Evolutionary conservation across 1,140 invertebrate species (phyloP), one percentile per base, ranked within the genome.

Genomic region (Leptinotarsa texana): DNA sequence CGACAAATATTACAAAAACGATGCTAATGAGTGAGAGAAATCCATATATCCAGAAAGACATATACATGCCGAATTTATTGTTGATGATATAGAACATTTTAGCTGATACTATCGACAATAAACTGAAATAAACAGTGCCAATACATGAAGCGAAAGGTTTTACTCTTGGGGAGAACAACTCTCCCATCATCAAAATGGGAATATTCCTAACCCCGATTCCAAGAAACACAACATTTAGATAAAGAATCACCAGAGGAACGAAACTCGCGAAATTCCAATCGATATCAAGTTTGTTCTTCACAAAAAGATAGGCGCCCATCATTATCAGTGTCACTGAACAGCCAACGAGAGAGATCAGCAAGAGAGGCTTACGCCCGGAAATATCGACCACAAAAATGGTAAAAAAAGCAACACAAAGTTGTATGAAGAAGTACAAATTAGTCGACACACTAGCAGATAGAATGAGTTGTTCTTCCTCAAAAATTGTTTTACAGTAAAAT

Each of bases 401-500:
- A 65, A 90, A 79, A 3, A 88, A 86, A 0, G 91, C 89, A 0
- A 91, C 90, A 2, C 90, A 75, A 1, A 95, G 85, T 77, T 93
- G 92, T 3, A 92, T 87, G 1, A 85, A 80, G 51, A 90, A 91
- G 73, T 93, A 87, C 42, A 93, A 84, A 66, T 94, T 91, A 27
- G 82, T 63, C 17, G 69, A 75, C 51, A 73, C 27, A 18, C 75
- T 76, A 1, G 78, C 42, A 49, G 77, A 77, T 6, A 81, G 49
- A 24, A 76, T 85, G 2, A 87, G 87, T 66, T 89, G 88, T 15
- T 88, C 88, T 22, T 87, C 84, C 15, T 89, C 88, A 75, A 95
- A 90, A 76, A 95, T 93, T 67, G 91, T 90, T 74, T 93, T 91
- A 22, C 92, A 88, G 80, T 94, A 94, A 51, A 92, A 91, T 78